These are phyloP conservation scores for Agelastica alni DNA, from an alignment of 2,888 invertebrate species.

Conservation along the genomic window DNA sequence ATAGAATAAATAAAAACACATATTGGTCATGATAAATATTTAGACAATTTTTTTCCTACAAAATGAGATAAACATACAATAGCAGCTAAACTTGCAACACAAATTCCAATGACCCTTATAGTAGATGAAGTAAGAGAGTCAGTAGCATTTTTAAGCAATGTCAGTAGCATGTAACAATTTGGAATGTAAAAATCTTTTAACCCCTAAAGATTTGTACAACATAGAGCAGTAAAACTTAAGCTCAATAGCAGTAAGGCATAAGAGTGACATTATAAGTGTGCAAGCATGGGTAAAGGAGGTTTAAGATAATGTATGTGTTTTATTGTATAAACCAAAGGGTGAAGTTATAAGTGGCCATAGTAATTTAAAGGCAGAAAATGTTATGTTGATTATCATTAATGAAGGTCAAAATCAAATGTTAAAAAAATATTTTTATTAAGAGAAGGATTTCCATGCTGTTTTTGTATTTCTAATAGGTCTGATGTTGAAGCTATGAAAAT, in stretches of 20 bases:
- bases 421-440: slow-evolving; percentile 31
- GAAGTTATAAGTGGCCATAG: not conserved
- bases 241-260: too few species aligned
- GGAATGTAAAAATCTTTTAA: not conserved
- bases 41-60: too few species aligned
- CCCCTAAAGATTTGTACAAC: not conserved
- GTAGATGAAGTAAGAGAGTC: not conserved
- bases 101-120: slow-evolving; percentile 2
- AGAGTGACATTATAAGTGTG: too few species aligned
- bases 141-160: too few species aligned
- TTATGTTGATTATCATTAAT: slow-evolving; percentile 36
- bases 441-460: slow-evolving; percentile 35
- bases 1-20: too few species aligned
- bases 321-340: slow-evolving; percentile 13
- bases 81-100: too few species aligned
- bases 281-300: not conserved
- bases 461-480: not conserved
- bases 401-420: slow-evolving; percentile 35
- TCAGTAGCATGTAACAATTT: too few species aligned
- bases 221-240: slow-evolving; percentile 1
- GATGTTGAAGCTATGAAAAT: too few species aligned
- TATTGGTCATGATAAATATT: not conserved
- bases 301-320: slow-evolving; percentile 2
- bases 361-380: slow-evolving; percentile 34
- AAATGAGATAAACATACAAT: not conserved